These are phyloP conservation scores for Lates calcarifer DNA, from an alignment of 2,113 vertebrate species.

Conservation along the genomic window DNA sequence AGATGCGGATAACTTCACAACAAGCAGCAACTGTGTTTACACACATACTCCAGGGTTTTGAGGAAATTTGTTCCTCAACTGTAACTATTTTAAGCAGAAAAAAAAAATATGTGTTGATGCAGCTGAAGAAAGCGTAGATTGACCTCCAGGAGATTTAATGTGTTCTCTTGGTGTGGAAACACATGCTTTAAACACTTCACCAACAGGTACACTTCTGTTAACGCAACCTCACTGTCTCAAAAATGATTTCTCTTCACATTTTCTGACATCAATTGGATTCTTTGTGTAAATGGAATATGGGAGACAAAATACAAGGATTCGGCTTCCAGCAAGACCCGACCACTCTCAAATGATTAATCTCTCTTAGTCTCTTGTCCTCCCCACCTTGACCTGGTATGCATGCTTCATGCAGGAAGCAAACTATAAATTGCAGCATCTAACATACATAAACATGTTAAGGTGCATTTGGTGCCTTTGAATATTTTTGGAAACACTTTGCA, in stretches of 20 bases:
- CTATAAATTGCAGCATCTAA: slow-evolving; percentile 13
- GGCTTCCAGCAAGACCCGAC: neutral
- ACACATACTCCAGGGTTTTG: slow-evolving; percentile 3
- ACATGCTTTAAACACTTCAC: neutral
- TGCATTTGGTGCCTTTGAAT: slow-evolving; percentile 18
- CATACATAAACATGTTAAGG: slow-evolving; percentile 24
- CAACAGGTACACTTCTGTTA: neutral
- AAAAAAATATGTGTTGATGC: slow-evolving; percentile 11
- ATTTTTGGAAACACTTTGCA: neutral
- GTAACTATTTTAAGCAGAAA: slow-evolving; percentile 6
- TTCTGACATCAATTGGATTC: too few species aligned
- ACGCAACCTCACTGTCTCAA: neutral
- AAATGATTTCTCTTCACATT: neutral
- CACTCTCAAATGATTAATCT: slow-evolving; percentile 36
- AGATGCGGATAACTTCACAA: neutral
- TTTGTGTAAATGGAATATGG: too few species aligned
- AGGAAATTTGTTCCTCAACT: slow-evolving; percentile 1
- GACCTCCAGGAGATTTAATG: neutral
- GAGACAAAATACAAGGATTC: neutral
- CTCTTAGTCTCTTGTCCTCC: slow-evolving; percentile 5
- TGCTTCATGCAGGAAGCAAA: neutral
- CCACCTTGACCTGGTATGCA: slow-evolving; percentile 24
- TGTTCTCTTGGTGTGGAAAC: neutral
- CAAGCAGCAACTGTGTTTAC: slow-evolving; percentile 1
- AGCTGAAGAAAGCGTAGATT: neutral